These are phyloP conservation scores for Adelognathus sp. DNA, from an alignment of 2,888 invertebrate species.

Conservation along the genomic window DNA sequence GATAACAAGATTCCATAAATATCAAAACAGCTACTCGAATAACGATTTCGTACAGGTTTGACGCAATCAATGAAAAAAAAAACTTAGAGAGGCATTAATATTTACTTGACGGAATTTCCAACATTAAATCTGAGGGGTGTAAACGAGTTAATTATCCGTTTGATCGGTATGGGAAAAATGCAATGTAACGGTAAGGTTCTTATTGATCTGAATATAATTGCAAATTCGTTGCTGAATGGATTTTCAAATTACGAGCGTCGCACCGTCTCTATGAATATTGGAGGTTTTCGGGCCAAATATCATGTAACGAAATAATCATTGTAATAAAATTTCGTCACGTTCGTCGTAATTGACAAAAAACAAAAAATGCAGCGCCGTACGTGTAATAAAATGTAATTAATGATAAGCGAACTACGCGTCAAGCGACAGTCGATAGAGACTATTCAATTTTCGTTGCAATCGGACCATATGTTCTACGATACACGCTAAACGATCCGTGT, in stretches of 20 bases:
- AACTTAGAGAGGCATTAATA: no score
- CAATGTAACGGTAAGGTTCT: slow-evolving; percentile 61
- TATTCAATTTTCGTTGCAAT: slow-evolving; percentile 11
- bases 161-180: slow-evolving; percentile 62
- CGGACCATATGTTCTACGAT: neutral
- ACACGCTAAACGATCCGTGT: slow-evolving; percentile 1
- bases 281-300: slow-evolving; percentile 5
- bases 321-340: neutral
- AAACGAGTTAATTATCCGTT: neutral
- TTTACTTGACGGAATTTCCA: slow-evolving; percentile 1
- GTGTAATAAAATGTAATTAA: neutral
- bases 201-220: neutral
- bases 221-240: neutral
- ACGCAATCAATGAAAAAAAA: no score
- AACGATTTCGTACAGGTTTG: no score
- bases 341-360: neutral
- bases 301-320: neutral
- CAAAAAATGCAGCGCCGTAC: neutral
- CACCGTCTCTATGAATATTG: slow-evolving; percentile 25
- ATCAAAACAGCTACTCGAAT: no score
- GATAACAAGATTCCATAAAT: no score
- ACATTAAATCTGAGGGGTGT: neutral
- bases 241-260: slow-evolving; percentile 38
- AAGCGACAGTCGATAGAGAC: neutral
- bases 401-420: neutral